Conservation (phyloP, 2,797 vertebrate genomes). For the Mionectes olivaceus region DNA sequence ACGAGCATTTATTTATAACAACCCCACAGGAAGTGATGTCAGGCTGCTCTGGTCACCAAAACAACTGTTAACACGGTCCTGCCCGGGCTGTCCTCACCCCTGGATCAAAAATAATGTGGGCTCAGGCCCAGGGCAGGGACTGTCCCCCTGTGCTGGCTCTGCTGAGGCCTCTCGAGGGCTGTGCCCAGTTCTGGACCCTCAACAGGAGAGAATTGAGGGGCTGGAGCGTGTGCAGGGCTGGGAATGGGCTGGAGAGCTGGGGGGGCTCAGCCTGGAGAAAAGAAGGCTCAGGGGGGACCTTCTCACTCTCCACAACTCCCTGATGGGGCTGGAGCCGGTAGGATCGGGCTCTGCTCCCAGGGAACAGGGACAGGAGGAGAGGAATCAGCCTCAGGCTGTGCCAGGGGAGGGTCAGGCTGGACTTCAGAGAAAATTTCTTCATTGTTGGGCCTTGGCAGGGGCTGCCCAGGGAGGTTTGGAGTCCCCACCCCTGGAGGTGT, state of each 20-base stretch:
- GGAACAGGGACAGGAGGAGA: background rate
- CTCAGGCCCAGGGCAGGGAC: background rate
- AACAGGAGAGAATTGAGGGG: background rate
- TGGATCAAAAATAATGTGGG: background rate
- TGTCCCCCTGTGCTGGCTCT: background rate
- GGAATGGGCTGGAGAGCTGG: background rate
- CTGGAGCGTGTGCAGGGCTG: background rate
- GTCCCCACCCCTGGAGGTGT: background rate
- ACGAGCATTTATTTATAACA: background rate
- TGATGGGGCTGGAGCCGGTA: background rate
- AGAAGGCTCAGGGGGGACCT: background rate
- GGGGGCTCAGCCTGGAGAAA: background rate
- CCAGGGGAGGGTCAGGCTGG: background rate
- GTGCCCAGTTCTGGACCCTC: background rate
- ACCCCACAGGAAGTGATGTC: constrained; percentile 37
- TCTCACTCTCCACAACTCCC: background rate
- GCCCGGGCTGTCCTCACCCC: background rate
- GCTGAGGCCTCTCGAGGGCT: background rate
- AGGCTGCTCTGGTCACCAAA: constrained; percentile 9
- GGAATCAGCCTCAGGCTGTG: background rate
- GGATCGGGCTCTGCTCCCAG: background rate
- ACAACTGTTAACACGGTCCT: background rate
- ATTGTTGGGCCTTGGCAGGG: background rate
- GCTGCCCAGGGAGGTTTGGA: background rate
- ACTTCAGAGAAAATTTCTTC: background rate